Base-by-base conservation (phyloP, 2,113 vertebrate species). In the Montifringilla adamsi region DNA sequence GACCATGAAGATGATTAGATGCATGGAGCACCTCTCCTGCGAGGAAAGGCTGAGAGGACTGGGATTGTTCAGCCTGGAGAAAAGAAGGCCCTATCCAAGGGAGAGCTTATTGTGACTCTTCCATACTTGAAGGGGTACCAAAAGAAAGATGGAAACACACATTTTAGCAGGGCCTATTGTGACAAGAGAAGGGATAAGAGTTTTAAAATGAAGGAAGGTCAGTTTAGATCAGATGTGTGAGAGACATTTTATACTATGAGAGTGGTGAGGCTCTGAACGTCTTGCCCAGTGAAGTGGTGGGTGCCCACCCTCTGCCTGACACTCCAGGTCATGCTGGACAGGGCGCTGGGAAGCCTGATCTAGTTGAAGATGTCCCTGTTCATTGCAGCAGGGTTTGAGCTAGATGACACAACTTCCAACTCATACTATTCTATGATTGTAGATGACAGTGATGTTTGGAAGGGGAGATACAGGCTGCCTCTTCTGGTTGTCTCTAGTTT, bases 241-340 rank as follows among this genome's bases (percentile, higher is more conserved):
- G 21, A 53, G 16, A 46, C 41, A 15, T 14, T 55, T 79, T 24
- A 14, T 26, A 15, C 24, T 4, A 2, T 49, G 41, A 17, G 20
- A 28, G 20, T 19, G 15, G 8, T 63, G n/a, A 72, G n/a, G n/a
- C 0, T 0, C 24, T 63, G 10, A 41, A 72, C 7, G 7, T 7
- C 16, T 21, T 63, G 66, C 6, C 30, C 41, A 41, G 41, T 30
- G n/a, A 55, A 11, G 24, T 56, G 49, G 16, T 70, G 39, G 7
- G 15, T 30, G 9, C 15, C 9, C 28, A n/a, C 2, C 12, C 15
- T 69, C 56, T 68, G 27, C 39, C 39, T 52, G 56, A 26, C 13
- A 11, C 21, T 21, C 49, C 31, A 22, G 49, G 28, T 30, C n/a
- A 47, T n/a, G 41, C 10, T 55, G 56, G 43, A 47, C 28, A 62